Base-by-base conservation (phyloP, 2,797 vertebrate species). In the Fistularia commersonii region DNA sequence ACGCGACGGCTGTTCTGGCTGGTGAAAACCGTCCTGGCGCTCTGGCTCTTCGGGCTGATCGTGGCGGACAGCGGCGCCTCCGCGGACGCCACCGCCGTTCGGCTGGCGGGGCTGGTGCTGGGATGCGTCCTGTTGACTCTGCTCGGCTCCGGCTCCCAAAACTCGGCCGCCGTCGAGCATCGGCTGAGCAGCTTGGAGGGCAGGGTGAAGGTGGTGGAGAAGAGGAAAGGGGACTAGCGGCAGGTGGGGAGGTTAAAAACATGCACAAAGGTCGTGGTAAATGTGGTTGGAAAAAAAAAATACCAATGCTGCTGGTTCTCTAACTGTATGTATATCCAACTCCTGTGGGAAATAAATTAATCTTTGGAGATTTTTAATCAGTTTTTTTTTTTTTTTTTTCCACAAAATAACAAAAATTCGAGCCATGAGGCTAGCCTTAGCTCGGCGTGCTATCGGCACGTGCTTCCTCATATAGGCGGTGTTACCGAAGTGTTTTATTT, bases 1-100 rank as follows among this genome's bases (percentile, higher is more conserved):
- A 2, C 87, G 32, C 76, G 71, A 53, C 75, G 68, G 32, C 72
- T 87, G 34, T 90, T 91, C 80, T 90, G 90, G 90, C 38, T 90
- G 39, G 65, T 91, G 57, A 91, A 84, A 65, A 70, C 64, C 0
- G 65, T 84, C 34, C 34, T 82, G n/a, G 79, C 80, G 0, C 69
- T 89, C 44, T 89, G 89, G 86, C 47, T 90, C 50, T 91, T 91
- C 6, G 68, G 73, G 45, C 76, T 87, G 67, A 90, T 91, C 7
- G 80, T 88, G 65, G 72, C 61, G 0, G 90, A 90, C 61, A 72
- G 76, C 34, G 33, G 32, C 0, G 79, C 81, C n/a, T 13, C 55
- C 0, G 32, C 69, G 0, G 88, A 91, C 31, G 59, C 58, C 72
- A 91, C 82, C 0, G 80, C 84, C 0, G 49, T 83, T 3, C 85